Evolutionary conservation across 2,888 invertebrate species (phyloP).

Genomic region (Steinernema hermaphroditum): DNA sequence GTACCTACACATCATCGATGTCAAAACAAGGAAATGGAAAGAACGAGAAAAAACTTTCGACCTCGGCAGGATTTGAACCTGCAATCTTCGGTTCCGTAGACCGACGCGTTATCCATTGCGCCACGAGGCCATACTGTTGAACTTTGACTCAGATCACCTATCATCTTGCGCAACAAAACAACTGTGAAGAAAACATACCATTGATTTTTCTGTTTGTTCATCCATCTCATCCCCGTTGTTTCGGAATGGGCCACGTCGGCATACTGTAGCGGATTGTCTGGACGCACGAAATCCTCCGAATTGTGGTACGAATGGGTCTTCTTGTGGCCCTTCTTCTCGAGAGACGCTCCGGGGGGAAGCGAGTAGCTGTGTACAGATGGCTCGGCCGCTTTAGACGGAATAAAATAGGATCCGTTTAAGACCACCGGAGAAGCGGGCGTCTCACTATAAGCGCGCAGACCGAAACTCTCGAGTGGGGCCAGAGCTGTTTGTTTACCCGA

Average conservation of each 20-base stretch:
- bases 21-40: not conserved
- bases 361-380: not conserved
- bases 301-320: not conserved
- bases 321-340: not conserved
- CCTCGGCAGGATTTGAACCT: constrained; percentile 14
- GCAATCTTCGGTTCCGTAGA: constrained; percentile 14
- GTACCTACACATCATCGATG: not conserved
- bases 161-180: no score
- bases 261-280: not conserved
- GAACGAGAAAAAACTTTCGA: not conserved
- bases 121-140: not conserved
- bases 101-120: constrained; percentile 14
- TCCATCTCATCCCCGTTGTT: not conserved
- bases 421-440: not conserved
- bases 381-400: not conserved
- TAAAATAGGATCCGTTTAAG: not conserved
- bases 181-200: not conserved
- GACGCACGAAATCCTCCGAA: not conserved
- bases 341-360: not conserved
- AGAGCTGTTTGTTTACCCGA: not conserved
- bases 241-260: not conserved
- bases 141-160: not conserved
- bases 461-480: not conserved
- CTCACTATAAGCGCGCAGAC: not conserved
- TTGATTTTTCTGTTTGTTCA: not conserved